These are phyloP conservation scores for Dreissena rostriformis DNA, from an alignment of 1,140 invertebrate genomes.

Conservation along the genomic window DNA sequence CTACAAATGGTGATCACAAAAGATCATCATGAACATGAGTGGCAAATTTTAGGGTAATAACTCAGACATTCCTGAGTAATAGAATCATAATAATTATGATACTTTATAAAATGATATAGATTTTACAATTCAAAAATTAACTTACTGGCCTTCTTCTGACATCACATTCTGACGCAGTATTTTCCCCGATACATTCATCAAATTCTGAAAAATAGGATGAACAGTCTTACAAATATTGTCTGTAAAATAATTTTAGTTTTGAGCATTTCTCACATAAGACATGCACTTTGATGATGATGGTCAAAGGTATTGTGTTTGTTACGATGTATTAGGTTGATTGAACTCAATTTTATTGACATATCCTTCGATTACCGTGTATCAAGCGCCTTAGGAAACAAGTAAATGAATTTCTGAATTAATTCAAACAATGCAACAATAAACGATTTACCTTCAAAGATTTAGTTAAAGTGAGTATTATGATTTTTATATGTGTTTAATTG, in stretches of 20 bases:
- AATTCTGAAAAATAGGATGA: slow-evolving; percentile 17
- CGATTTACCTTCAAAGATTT: too few species aligned
- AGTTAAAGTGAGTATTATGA: too few species aligned
- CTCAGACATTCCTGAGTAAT: too few species aligned
- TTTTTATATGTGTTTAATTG: neutral
- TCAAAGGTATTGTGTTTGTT: neutral
- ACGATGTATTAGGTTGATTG: neutral
- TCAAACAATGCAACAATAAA: too few species aligned
- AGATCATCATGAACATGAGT: neutral
- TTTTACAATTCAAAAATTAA: neutral
- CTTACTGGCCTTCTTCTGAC: slow-evolving; percentile 45
- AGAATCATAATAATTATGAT: too few species aligned
- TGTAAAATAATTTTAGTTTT: neutral
- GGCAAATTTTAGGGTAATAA: too few species aligned
- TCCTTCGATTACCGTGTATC: neutral
- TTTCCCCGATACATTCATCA: slow-evolving; percentile 53
- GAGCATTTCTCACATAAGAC: neutral
- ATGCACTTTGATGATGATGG: neutral
- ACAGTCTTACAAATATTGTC: neutral
- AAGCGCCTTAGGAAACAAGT: neutral
- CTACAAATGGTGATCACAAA: too few species aligned
- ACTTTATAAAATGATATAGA: too few species aligned
- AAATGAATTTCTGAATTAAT: too few species aligned
- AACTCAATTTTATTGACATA: neutral
- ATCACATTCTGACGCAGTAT: slow-evolving; percentile 47